phyloP scores from a whole-genome alignment of 2,113 vertebrate species.

The Girardinichthys multiradiatus region DNA sequence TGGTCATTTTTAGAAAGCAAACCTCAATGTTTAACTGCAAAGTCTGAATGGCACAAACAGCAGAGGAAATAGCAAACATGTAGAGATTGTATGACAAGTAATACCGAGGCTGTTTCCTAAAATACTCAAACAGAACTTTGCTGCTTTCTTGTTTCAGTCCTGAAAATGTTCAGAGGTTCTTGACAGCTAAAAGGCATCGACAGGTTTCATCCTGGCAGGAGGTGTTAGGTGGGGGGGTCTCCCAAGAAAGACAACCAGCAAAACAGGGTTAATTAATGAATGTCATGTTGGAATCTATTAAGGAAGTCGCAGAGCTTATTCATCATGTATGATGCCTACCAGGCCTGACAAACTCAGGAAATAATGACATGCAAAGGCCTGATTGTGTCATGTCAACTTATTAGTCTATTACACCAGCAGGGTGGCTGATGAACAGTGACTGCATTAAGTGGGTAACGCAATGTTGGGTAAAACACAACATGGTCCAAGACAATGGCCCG shows the following conservation, averaged over 20 bases:
- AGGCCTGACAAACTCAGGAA: constrained; percentile 23
- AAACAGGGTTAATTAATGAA: constrained; percentile 63
- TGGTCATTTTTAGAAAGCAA: constrained; percentile 23
- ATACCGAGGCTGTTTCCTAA: constrained; percentile 9
- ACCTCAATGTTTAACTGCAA: constrained; percentile 30
- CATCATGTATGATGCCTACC: constrained; percentile 41
- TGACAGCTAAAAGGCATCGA: constrained; percentile 1
- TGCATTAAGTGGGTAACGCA: constrained; percentile 4
- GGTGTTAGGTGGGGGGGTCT: constrained; percentile 42
- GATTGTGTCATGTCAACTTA: constrained; percentile 29
- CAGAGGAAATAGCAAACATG: neutral
- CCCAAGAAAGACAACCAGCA: constrained; percentile 38
- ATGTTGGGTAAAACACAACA: constrained; percentile 1
- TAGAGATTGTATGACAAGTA: neutral
- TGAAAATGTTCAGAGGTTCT: neutral
- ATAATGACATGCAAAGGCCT: constrained; percentile 35
- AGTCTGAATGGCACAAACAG: neutral
- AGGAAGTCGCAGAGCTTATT: constrained; percentile 41
- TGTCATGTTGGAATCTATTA: constrained; percentile 41
- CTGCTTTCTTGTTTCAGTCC: neutral
- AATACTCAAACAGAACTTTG: constrained; percentile 3
- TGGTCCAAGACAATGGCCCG: neutral
- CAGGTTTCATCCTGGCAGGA: constrained; percentile 21
- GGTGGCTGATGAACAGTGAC: neutral
- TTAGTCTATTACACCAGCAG: constrained; percentile 31